Evolutionary conservation across 2,113 vertebrate genomes (phyloP).

Genomic region (Todiramphus saurophagus): DNA sequence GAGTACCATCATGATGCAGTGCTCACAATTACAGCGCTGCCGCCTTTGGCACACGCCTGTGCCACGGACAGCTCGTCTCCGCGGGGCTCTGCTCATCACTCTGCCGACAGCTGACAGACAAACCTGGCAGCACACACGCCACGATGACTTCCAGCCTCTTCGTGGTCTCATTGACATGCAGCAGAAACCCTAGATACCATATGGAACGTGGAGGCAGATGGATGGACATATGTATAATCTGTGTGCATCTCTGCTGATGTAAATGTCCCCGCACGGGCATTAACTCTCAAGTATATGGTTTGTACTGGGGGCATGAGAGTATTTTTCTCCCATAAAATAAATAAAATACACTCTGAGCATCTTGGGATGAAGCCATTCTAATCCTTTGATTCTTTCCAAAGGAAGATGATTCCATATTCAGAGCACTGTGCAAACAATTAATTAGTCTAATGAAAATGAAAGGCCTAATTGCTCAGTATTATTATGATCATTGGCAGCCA

Average conservation of each 20-base stretch:
- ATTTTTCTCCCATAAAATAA: conserved; percentile 55
- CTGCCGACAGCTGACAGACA: background rate
- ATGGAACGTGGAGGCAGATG: conserved; percentile 54
- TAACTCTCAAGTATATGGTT: background rate
- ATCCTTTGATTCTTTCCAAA: conserved; percentile 42
- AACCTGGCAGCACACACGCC: background rate
- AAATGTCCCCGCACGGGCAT: background rate
- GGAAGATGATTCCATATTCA: conserved; percentile 36
- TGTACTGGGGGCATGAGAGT: conserved; percentile 6
- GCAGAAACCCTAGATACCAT: background rate
- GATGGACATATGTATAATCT: conserved; percentile 50
- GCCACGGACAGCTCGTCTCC: background rate
- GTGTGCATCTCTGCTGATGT: conserved; percentile 3
- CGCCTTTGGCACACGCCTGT: background rate
- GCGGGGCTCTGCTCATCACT: background rate
- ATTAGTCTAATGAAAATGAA: conserved; percentile 64
- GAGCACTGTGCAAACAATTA: conserved; percentile 61
- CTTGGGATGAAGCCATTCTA: conserved; percentile 45
- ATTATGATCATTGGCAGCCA: background rate
- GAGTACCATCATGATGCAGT: accelerated
- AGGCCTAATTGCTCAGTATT: conserved; percentile 47
- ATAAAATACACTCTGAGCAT: conserved; percentile 24
- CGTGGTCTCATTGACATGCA: background rate
- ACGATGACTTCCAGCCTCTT: background rate
- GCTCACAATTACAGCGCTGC: accelerated